Percentiles rank a stretch among this genome's conserved stretches.
These are phyloP conservation scores for Umimayanthus chanpuru DNA, from an alignment of 92 coral and sea anemone genomes.

Conservation along the genomic window DNA sequence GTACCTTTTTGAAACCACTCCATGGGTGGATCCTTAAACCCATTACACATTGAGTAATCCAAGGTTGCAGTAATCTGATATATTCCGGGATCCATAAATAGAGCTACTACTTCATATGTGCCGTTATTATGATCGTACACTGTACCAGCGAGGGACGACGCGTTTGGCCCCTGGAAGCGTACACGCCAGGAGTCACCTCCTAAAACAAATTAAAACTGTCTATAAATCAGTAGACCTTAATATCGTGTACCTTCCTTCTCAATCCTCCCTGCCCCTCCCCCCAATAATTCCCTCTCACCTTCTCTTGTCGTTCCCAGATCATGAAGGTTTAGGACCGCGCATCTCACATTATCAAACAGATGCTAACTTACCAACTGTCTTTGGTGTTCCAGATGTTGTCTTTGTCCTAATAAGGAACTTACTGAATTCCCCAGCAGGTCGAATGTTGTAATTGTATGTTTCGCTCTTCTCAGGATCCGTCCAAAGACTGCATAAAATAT, in stretches of 20 bases:
- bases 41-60: constrained; percentile 34
- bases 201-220: too few relatives aligned
- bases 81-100: constrained; percentile 33
- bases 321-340: too few relatives aligned
- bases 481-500: constrained; percentile 17
- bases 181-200: constrained; percentile 45
- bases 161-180: neutral
- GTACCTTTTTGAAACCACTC: constrained; percentile 13
- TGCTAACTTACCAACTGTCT: constrained; percentile 16
- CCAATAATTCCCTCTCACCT: too few relatives aligned
- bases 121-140: constrained; percentile 35
- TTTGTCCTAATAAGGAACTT: constrained; percentile 36
- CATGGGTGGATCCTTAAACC: constrained; percentile 31
- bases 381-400: neutral
- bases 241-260: too few relatives aligned
- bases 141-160: constrained; percentile 5
- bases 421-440: constrained; percentile 39
- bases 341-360: neutral
- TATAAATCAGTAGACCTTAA: too few relatives aligned
- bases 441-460: neutral
- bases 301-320: too few relatives aligned
- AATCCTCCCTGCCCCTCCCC: too few relatives aligned
- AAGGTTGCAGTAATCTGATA: constrained; percentile 13
- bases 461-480: constrained; percentile 31
- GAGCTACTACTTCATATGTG: constrained; percentile 32